Evolutionary conservation across 2,113 vertebrate genomes (phyloP), one percentile per base, ranked within the genome.

Genomic region (Eira barbara): DNA sequence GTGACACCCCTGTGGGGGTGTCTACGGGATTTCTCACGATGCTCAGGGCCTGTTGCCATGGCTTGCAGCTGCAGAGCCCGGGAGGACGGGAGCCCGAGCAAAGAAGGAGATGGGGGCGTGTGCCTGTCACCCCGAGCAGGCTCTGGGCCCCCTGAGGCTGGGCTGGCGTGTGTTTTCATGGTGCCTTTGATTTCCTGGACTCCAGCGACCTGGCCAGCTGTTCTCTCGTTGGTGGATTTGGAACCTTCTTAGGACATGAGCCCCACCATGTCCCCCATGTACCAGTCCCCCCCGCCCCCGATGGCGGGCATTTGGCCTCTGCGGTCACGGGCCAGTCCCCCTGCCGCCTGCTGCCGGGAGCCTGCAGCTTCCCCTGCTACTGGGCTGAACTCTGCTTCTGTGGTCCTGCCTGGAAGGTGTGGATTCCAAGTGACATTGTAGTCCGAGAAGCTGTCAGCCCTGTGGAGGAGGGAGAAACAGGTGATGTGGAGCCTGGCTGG

Each of bases 11-110:
- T 3, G 0, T 67, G 76, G 96, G 81, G 3, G 69, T 88, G 20
- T n/a, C 79, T 25, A 34, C 90, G 42, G 93, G 76, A 82, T 94
- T 95, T 91, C 42, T 88, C 1, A 2, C 42, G 85, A 81, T 82
- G 45, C 91, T 97, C 86, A 61, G 91, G 93, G 67, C 76, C 84
- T 27, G 91, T 97, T 93, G 91, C 95, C 59, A 45, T 97, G 95
- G 87, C 65, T 97, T 39, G 71, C 81, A 79, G 92, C 91, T 89
- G 81, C 84, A 78, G 92, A 92, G 57, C 78, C 79, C 42, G 59
- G 87, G 61, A 86, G 78, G 67, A 57, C 25, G 6, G 47, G 73
- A 65, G 29, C 29, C 80, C 1, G 0, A 45, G 73, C 69, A 36
- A 65, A 65, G 73, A 86, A 52, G 63, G 57, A 29, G 78, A 21